These are phyloP conservation scores for Leptodactylus fallax DNA, from an alignment of 2,797 vertebrate species.

Conservation along the genomic window DNA sequence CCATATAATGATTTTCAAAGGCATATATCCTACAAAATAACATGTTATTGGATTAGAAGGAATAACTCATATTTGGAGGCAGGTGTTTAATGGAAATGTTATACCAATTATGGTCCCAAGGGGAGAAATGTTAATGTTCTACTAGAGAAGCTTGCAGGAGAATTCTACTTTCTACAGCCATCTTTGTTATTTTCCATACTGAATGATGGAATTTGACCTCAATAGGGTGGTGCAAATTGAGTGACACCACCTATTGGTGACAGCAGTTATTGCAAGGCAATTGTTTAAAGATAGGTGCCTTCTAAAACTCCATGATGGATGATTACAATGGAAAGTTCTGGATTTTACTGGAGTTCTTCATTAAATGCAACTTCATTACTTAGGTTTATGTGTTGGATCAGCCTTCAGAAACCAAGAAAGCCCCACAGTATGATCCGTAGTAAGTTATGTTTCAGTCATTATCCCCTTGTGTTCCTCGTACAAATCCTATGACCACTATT, in stretches of 20 bases:
- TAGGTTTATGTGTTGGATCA: constrained; percentile 1
- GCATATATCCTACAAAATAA: neutral
- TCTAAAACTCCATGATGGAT: neutral
- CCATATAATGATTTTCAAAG: constrained; percentile 41
- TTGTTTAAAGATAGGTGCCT: neutral
- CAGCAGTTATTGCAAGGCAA: neutral
- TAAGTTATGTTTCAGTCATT: neutral
- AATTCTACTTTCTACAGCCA: too few relatives aligned
- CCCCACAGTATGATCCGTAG: neutral
- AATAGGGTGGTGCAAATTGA: too few relatives aligned
- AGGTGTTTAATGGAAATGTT: constrained; percentile 44
- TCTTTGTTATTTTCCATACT: too few relatives aligned
- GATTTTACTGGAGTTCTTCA: too few relatives aligned
- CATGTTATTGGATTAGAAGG: neutral
- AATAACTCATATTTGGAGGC: neutral
- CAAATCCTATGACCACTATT: neutral
- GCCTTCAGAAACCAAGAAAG: neutral
- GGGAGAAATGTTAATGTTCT: neutral
- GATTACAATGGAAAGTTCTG: neutral
- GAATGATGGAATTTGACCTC: too few relatives aligned
- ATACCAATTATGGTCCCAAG: constrained; percentile 5
- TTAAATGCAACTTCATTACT: neutral
- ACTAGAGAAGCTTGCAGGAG: neutral
- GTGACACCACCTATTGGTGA: neutral
- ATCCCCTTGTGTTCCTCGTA: neutral